Evolutionary conservation across 2,113 vertebrate species (phyloP).

Genomic region (Hepsetus odoe): DNA sequence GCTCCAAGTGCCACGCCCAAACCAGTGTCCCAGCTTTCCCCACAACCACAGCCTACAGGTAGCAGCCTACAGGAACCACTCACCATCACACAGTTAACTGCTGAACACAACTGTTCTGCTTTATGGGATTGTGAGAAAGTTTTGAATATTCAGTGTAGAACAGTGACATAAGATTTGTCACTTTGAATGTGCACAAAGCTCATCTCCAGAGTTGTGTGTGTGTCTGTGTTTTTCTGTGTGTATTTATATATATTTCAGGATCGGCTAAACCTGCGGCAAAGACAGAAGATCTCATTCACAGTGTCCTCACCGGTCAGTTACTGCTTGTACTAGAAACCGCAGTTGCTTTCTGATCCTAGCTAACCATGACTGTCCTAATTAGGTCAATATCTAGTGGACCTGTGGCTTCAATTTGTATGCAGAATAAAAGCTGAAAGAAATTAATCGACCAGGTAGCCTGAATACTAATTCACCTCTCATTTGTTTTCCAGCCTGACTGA

Average conservation of each 20-base stretch:
- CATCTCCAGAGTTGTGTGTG: slow-evolving; percentile 4
- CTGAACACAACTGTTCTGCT: not conserved
- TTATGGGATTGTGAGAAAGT: not conserved
- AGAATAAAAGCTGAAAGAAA: not conserved
- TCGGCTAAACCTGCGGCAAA: slow-evolving; percentile 89
- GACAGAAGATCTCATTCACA: slow-evolving; percentile 93
- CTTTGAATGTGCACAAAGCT: not conserved
- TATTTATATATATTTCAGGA: slow-evolving; percentile 70
- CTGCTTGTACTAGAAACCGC: slow-evolving; percentile 6
- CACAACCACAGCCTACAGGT: slow-evolving; percentile 82
- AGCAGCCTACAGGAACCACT: slow-evolving; percentile 58
- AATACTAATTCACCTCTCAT: not conserved
- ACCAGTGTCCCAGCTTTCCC: slow-evolving; percentile 79
- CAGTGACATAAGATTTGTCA: not conserved
- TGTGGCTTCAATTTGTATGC: not conserved
- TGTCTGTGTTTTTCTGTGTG: not conserved
- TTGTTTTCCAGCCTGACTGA: not conserved
- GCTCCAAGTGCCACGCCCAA: slow-evolving; percentile 79
- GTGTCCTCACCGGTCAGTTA: slow-evolving; percentile 89
- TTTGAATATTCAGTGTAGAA: not conserved
- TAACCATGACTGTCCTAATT: not conserved
- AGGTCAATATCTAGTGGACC: not conserved
- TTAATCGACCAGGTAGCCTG: not conserved
- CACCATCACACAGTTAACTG: slow-evolving; percentile 43
- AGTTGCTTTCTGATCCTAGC: too few relatives aligned